Percentiles rank a stretch among this genome's conserved stretches.
Conservation (phyloP, 2,888 invertebrate species). For the Agrochola litura region DNA sequence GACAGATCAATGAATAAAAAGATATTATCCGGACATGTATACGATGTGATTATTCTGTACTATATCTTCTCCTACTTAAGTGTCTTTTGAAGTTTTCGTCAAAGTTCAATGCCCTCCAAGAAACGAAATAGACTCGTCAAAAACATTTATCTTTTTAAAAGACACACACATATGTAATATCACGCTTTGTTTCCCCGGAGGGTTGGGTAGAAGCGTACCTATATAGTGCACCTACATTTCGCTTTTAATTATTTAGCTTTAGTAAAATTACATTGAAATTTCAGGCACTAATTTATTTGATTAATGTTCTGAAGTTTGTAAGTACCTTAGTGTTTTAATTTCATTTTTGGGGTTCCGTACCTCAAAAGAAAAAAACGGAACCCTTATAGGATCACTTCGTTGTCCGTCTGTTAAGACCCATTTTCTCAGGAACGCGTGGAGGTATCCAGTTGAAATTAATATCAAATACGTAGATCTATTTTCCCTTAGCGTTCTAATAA, state of each 20-base stretch:
- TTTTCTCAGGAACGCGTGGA: too few relatives aligned
- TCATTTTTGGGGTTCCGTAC: not conserved
- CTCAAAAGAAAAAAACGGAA: too few relatives aligned
- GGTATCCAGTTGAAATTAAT: too few relatives aligned
- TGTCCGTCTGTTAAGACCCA: too few relatives aligned
- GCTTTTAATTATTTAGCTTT: not conserved
- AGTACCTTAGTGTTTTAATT: not conserved
- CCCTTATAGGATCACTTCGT: too few relatives aligned
- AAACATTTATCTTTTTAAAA: not conserved
- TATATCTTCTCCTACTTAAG: not conserved
- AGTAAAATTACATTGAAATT: not conserved
- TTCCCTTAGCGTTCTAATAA: too few relatives aligned
- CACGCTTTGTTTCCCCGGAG: not conserved
- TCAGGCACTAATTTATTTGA: not conserved
- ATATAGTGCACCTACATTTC: not conserved
- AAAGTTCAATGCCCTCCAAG: not conserved
- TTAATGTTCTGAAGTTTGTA: not conserved
- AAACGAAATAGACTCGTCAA: not conserved
- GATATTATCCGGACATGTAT: slow-evolving; percentile 22
- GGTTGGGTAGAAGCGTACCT: not conserved
- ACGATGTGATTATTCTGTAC: slow-evolving; percentile 24
- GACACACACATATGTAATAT: not conserved
- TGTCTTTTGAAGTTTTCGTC: slow-evolving; percentile 1
- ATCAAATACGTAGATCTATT: too few relatives aligned
- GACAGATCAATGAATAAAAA: slow-evolving; percentile 48